phyloP scores from a whole-genome alignment of 1,140 invertebrate species.

The Heterodera schachtii region DNA sequence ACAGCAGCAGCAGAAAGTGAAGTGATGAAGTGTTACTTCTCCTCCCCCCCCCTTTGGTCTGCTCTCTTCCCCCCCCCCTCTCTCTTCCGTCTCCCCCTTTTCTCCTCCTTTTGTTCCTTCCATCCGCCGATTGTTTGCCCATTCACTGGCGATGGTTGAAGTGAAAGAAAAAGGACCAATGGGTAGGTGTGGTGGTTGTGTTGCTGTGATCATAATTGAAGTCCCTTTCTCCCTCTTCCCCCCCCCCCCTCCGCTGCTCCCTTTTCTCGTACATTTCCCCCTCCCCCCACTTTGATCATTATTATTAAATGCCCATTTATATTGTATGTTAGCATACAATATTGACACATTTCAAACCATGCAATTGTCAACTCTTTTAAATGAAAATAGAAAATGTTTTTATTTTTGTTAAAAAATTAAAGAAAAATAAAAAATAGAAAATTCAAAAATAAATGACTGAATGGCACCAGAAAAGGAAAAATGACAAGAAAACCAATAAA shows the following conservation, averaged over 20 bases:
- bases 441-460: neutral
- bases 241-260: neutral
- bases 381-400: no score
- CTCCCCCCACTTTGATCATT: no score
- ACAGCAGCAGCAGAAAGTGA: neutral
- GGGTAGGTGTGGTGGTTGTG: no score
- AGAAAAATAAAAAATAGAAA: neutral
- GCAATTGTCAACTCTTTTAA: no score
- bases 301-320: no score
- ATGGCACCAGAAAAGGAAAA: constrained; percentile 9
- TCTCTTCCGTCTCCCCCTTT: no score
- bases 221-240: neutral
- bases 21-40: neutral
- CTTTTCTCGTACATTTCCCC: neutral
- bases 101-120: neutral
- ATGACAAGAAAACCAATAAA: constrained; percentile 1
- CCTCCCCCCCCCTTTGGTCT: neutral
- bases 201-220: neutral
- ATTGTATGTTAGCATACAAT: no score
- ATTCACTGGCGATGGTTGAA: neutral
- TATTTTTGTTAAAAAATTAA: neutral
- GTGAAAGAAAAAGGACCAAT: no score
- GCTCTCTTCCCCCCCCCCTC: no score
- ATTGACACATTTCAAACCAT: no score
- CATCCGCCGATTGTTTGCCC: neutral